Base-by-base conservation (phyloP, 1,140 invertebrate genomes). In the Capitella teleta region DNA sequence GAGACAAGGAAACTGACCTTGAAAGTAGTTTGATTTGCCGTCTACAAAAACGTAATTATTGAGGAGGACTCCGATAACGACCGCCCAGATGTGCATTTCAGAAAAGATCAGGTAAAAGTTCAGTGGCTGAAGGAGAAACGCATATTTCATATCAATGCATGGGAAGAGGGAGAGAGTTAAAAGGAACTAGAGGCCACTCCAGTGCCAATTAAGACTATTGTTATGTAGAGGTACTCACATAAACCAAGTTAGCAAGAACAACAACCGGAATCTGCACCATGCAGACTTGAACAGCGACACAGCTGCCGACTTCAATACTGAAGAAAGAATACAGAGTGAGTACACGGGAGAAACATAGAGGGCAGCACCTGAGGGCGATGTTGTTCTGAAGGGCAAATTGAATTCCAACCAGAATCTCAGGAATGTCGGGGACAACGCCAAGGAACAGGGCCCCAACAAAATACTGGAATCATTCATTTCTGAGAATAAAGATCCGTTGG, bases 1-100 rank as follows among this genome's bases (percentile, higher is more conserved):
- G 24, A 1, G 2, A 10, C 23, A 26, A 10, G 28, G 32, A 43
- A 51, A 54, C n/a, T n/a, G n/a, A 68, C 66, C 66, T 60, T 68
- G 66, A 38, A 68, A 67, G 43, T 68, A 68, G 51, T 68, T 60
- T 55, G 58, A 64, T 49, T 66, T 65, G 3, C 66, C 66, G 53
- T 68, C 66, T 47, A 66, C 64, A 45, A 65, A 66, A 34, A 61
- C 63, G 49, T 68, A 68, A 54, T 68, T 68, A 40, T 65, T 68
- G 2, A 68, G 58, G 30, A 68, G 59, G 24, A 68, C 63, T 18
- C 64, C 60, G 36, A 68, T 66, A 8, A 68, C 58, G 14, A 67
- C 61, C 23, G 64, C 53, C 56, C 58, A 68, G 4, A 68, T 40
- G 41, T 68, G 66, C 23, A 68, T 55, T 51, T 65, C 58, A 51